Evolutionary conservation across 2,888 invertebrate species (phyloP), one percentile per base, ranked within the genome.

Genomic region (Theretra japonica): DNA sequence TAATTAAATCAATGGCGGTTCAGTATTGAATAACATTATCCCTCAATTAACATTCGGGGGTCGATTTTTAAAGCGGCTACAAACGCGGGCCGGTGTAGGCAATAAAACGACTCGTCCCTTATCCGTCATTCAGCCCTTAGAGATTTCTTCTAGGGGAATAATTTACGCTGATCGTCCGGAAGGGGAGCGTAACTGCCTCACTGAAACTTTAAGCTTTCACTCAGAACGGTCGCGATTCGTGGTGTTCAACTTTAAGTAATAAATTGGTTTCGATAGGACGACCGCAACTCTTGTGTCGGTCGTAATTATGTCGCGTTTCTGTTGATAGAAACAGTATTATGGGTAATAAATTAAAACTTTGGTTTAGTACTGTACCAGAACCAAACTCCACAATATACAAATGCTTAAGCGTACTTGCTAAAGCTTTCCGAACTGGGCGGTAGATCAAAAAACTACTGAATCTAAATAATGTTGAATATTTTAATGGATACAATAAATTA

Each of bases 181-280:
- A 90, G 93, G 93, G 93, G 91, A 91, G 89, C 90, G 92, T 90
- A 91, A 93, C 92, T 93, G 92, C 93, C 91, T 92, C 88, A 91
- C 90, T 92, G 92, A 93, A 94, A 93, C 93, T 94, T 94, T 93
- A 93, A 93, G 93, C 93, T 92, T 92, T 91, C 91, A 90, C 90
- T 92, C 90, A 90, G 89, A 89, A 89, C 86, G 87, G 89, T 87
- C 88, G 88, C 89, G 91, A 91, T 89, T 91, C 91, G 88, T 88
- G 89, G 89, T 87, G 88, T 89, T 88, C 87, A 93, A 93, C 88
- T 93, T 92, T 83, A 81, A 86, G 86, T 89, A 90, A 94, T 91
- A 92, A 93, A 93, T 93, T 86, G 86, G 84, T 83, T 91, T 88
- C 90, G 88, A 90, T 90, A 86, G 87, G 86, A 87, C 60, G 70